Percentiles rank a stretch among this genome's conserved stretches.
These are phyloP conservation scores for Drosophila albomicans DNA, from an alignment of 1,140 invertebrate species.

Conservation along the genomic window DNA sequence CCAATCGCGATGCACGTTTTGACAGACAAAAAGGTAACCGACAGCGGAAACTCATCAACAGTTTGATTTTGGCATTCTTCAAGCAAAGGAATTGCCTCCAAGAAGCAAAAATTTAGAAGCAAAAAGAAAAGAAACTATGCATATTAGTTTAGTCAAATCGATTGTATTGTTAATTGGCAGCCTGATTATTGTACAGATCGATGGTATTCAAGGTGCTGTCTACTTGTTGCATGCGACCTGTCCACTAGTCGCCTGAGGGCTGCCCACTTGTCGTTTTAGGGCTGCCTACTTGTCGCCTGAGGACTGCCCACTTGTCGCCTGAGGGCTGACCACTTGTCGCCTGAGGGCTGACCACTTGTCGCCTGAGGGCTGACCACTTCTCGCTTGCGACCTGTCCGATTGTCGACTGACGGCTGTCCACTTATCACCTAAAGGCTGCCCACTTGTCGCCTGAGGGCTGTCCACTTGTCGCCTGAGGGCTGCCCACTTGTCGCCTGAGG, in stretches of 20 bases:
- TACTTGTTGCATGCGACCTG: not conserved
- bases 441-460: conserved; percentile 50
- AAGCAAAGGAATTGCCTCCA: not conserved
- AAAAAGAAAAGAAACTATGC: conserved; percentile 35
- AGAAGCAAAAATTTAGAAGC: too few relatives aligned
- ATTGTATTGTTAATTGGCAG: conserved; percentile 45
- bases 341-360: too few relatives aligned
- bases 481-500: too few relatives aligned
- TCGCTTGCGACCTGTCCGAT: not conserved
- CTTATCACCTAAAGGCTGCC: conserved; percentile 12
- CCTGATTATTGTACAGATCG: conserved; percentile 64
- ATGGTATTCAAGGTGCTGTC: conserved; percentile 70
- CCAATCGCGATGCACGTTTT: conserved; percentile 15
- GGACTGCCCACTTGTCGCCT: not conserved
- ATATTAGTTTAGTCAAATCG: conserved; percentile 51
- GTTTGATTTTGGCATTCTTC: conserved; percentile 51
- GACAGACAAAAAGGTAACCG: conserved; percentile 69
- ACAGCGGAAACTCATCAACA: conserved; percentile 57
- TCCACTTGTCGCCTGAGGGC: too few relatives aligned
- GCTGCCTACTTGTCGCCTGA: too few relatives aligned
- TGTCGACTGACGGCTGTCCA: not conserved
- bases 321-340: too few relatives aligned
- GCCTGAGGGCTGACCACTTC: not conserved
- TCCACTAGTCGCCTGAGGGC: too few relatives aligned
- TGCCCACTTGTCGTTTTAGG: too few relatives aligned